phyloP scores from a whole-genome alignment of 2,797 vertebrate species.

The Tokudaia tokunoshimensis region DNA sequence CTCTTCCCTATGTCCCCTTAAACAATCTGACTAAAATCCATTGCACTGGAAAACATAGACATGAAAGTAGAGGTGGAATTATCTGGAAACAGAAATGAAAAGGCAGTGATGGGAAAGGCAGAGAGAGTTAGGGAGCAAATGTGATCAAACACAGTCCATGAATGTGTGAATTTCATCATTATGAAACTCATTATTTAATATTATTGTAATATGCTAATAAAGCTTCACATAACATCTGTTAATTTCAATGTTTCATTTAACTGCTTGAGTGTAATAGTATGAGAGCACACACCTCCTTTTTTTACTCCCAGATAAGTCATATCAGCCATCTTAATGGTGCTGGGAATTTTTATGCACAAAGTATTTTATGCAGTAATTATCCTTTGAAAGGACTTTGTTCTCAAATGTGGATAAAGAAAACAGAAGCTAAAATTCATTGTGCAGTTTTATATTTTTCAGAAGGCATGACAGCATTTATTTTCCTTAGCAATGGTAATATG shows the following conservation, averaged over 20 bases:
- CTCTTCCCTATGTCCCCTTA: not conserved
- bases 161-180: not conserved
- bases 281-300: not conserved
- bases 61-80: no score
- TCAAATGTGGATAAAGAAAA: slow-evolving; percentile 9
- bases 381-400: slow-evolving; percentile 74
- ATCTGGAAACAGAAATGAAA: not conserved
- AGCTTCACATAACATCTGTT: not conserved
- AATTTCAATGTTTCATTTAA: not conserved
- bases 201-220: not conserved
- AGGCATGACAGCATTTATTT: slow-evolving; percentile 14
- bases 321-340: not conserved
- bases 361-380: not conserved
- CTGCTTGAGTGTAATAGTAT: not conserved
- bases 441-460: slow-evolving; percentile 67
- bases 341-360: not conserved
- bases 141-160: not conserved
- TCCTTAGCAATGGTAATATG: slow-evolving; percentile 70
- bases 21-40: not conserved
- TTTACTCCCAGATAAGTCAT: not conserved
- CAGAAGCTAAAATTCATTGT: slow-evolving; percentile 63
- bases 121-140: not conserved
- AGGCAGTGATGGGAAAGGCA: no score
- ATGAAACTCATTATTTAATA: not conserved
- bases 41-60: not conserved